Evolutionary conservation across 23 tunicate species (phyloP), one percentile per base, ranked within the genome.

Genomic region (Halocynthia roretzi): DNA sequence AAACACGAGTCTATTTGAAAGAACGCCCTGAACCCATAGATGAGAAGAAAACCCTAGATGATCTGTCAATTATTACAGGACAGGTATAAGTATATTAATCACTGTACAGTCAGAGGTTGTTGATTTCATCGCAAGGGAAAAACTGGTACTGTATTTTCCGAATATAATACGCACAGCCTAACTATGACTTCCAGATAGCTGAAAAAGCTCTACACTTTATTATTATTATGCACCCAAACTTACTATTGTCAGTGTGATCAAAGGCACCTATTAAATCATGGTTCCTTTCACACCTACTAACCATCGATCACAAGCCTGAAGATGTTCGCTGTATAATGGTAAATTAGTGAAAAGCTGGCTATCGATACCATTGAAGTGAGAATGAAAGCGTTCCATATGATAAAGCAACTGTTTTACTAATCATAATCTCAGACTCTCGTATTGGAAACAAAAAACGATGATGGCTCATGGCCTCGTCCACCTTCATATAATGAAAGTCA

Each of bases 371-470:
- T 19, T 68, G 72, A n/a, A 19, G 14, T 68, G 14, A 15, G 22
- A 20, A 20, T 20, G 20, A 15, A 68, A 68, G 48, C 5, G 44
- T 31, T 31, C 1, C 44, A 31, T 31, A 31, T 31, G 44, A 31
- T 31, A 31, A 31, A 31, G 44, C 44, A 31, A 31, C 44, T 44
- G 50, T 70, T 8, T 12, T 70, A 8, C 12, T 52, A 0, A 9
- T 10, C 31, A 21, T 68, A 71, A 53, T 62, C 12, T n/a, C 6
- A 87, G 93, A 68, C 70, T 51, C 75, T 87, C 7, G 86, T 87
- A n/a, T 68, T 87, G n/a, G 93, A 87, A 62, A 40, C 63, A 17
- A 74, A 82, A 77, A 77, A 87, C 12, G 58, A 72, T 61, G 77
- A 82, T 62, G 86, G 69, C 5, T 65, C 80, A 62, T 87, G 93